These are phyloP conservation scores for Cynopterus brachyotis DNA, from an alignment of 2,113 vertebrate species.

Conservation along the genomic window DNA sequence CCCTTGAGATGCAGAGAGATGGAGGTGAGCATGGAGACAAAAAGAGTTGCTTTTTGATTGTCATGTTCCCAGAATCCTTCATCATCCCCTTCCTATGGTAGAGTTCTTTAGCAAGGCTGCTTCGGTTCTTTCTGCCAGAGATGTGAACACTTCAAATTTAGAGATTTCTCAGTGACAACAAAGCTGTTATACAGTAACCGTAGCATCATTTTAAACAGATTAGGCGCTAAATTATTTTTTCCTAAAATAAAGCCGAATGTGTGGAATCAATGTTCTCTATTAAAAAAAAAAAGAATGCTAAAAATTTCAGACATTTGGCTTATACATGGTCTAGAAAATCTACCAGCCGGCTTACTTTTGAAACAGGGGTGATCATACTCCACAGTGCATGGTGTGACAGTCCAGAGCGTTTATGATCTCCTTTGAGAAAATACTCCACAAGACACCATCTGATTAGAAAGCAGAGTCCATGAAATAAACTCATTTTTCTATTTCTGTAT, in stretches of 20 bases:
- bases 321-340: background rate
- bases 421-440: background rate
- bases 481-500: background rate
- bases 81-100: background rate
- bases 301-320: conserved; percentile 26
- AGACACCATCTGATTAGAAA: conserved; percentile 14
- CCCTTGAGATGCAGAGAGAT: background rate
- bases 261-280: background rate
- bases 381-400: fast-evolving
- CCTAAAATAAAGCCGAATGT: conserved; percentile 7
- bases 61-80: background rate
- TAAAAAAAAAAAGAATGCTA: background rate
- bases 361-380: background rate
- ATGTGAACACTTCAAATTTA: background rate
- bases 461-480: background rate
- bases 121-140: background rate
- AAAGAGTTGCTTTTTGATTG: background rate
- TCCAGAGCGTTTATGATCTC: background rate
- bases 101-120: background rate
- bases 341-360: background rate
- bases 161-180: background rate
- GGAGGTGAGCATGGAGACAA: background rate
- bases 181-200: background rate
- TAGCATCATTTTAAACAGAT: background rate
- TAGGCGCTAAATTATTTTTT: background rate